These are phyloP conservation scores for Plemyria rubiginata DNA, from an alignment of 2,888 invertebrate species.

Conservation along the genomic window DNA sequence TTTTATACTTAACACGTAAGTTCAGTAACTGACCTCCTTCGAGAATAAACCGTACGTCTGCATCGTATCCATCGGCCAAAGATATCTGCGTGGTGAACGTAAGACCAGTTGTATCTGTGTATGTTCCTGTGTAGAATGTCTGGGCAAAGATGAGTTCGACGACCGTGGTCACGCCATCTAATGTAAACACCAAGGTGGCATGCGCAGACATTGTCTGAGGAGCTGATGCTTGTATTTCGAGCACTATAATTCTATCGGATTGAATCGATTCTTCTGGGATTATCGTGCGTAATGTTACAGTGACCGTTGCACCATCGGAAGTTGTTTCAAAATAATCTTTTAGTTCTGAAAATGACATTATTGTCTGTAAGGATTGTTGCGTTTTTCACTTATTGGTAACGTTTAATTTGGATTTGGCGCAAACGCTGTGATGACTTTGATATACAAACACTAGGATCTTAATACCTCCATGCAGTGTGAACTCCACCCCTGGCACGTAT, in stretches of 20 bases:
- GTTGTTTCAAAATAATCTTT: conserved; percentile 32
- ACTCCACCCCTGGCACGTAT: conserved; percentile 43
- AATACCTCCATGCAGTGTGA: conserved; percentile 49
- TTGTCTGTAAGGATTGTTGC: background rate
- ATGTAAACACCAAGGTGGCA: conserved; percentile 30
- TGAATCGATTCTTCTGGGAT: conserved; percentile 42
- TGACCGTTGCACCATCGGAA: conserved; percentile 30
- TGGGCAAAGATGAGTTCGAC: conserved; percentile 45
- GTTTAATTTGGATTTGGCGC: background rate
- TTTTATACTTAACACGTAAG: too few species aligned
- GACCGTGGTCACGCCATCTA: conserved; percentile 9
- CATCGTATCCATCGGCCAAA: conserved; percentile 46
- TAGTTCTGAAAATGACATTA: conserved; percentile 30
- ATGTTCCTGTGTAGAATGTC: conserved; percentile 50
- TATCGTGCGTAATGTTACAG: conserved; percentile 12
- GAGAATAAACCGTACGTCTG: conserved; percentile 44
- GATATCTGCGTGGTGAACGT: conserved; percentile 42
- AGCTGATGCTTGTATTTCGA: conserved; percentile 33
- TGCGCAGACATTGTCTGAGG: conserved; percentile 23
- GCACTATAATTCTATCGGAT: conserved; percentile 24
- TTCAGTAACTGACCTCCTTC: conserved; percentile 46
- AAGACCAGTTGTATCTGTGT: conserved; percentile 41
- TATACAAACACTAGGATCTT: conserved; percentile 1
- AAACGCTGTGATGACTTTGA: background rate
- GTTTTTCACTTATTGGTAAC: background rate